Base-by-base conservation (phyloP, 2,113 vertebrate species). In the Oryzias curvinotus region DNA sequence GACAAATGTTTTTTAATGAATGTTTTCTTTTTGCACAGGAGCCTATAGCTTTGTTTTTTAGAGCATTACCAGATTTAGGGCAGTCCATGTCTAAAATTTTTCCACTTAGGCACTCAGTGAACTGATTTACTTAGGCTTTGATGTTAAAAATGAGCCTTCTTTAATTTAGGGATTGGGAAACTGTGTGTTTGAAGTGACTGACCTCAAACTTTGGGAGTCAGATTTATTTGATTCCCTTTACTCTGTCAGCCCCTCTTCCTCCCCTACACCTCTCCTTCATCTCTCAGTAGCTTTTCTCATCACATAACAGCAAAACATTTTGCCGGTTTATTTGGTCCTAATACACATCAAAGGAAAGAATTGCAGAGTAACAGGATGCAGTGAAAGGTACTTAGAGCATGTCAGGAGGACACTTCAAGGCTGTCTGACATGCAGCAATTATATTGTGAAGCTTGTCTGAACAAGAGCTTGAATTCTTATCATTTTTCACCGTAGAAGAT, bases 221-320 rank as follows among this genome's bases (percentile, higher is more conserved):
- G 43, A 50, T 64, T 58, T 13, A 45, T 58, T 58, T 47, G 15
- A 52, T 52, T 25, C 25, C 51, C 14, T 52, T 53, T 30, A 17
- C 52, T 53, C 4, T 18, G 8, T 46, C 44, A 14, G 5, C 23
- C 21, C 43, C 23, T 12, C 7, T 1, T 15, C 5, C 18, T 21
- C 14, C 21, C 8, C 8, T 10, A 8, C 21, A 58, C 23, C 16
- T 58, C 42, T n/a, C 17, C 13, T 19, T 16, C 7, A 15, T 45
- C 23, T 46, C 14, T 13, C 23, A 16, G 2, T 46, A 52, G 36
- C 36, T 36, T 36, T 36, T 36, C 10, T 36, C 12, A 36, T 36
- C 36, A 36, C 8, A 36, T 36, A 36, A 48, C 14, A 28, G 28
- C 26, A 10, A 28, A 6, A 19, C 28, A 30, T 2, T 12, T 52